A percentile compares a stretch with the other conserved stretches of the same genome.
phyloP scores from a whole-genome alignment of 2,888 invertebrate species.

The Drosophila monieri region DNA sequence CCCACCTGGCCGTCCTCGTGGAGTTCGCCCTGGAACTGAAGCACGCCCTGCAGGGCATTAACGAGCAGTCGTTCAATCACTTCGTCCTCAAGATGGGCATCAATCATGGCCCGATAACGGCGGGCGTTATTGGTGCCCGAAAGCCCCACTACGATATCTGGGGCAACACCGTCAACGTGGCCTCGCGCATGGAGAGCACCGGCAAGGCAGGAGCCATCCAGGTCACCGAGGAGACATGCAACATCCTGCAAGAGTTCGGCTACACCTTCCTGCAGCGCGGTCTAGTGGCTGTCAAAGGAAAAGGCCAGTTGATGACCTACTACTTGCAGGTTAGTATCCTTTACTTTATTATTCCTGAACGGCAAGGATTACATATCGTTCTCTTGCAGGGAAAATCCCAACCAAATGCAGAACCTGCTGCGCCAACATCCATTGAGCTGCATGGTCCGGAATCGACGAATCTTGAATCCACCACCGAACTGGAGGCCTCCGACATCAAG shows the following conservation, averaged over 20 bases:
- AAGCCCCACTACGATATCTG: constrained; percentile 98
- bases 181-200: constrained; percentile 98
- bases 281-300: constrained; percentile 97
- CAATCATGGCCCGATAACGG: constrained; percentile 97
- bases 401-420: constrained; percentile 49
- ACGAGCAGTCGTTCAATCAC: constrained; percentile 97
- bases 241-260: constrained; percentile 94
- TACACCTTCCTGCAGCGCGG: constrained; percentile 97
- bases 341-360: too few relatives aligned
- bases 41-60: constrained; percentile 94
- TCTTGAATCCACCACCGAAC: constrained; percentile 56
- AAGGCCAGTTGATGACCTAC: constrained; percentile 97
- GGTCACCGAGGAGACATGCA: constrained; percentile 97
- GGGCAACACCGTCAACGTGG: constrained; percentile 99
- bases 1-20: constrained; percentile 92
- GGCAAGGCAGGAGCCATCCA: constrained; percentile 97
- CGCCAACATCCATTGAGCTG: constrained; percentile 55
- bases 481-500: constrained; percentile 78
- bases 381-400: constrained; percentile 67
- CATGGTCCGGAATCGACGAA: constrained; percentile 42
- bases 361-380: too few relatives aligned
- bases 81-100: constrained; percentile 97
- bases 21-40: constrained; percentile 96
- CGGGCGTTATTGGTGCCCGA: constrained; percentile 96
- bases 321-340: constrained; percentile 89